Evolutionary conservation across 2,888 invertebrate species (phyloP).

Genomic region (Theretra japonica): DNA sequence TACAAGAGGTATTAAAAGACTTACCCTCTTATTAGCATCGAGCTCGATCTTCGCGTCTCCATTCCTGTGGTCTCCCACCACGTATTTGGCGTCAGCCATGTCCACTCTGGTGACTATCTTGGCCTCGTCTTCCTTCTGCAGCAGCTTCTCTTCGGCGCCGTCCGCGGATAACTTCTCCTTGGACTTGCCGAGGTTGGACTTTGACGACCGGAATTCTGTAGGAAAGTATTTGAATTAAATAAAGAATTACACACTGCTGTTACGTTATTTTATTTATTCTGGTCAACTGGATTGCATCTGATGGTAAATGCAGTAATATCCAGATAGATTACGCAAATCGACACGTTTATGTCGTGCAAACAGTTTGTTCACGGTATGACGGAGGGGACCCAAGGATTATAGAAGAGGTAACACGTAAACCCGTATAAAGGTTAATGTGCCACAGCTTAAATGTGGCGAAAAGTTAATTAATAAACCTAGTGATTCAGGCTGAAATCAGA

Average conservation of each 20-base stretch:
- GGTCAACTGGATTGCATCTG: too few relatives aligned
- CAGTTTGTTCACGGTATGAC: too few relatives aligned
- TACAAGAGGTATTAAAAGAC: conserved; percentile 22
- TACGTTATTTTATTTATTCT: too few relatives aligned
- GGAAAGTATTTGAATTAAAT: neutral
- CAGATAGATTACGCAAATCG: too few relatives aligned
- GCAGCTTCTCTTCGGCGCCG: conserved; percentile 89
- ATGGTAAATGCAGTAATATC: too few relatives aligned
- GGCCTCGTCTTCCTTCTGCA: conserved; percentile 85
- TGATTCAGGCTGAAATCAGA: too few relatives aligned
- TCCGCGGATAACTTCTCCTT: conserved; percentile 82
- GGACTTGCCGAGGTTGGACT: conserved; percentile 70
- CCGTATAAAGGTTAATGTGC: too few relatives aligned
- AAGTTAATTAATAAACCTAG: too few relatives aligned
- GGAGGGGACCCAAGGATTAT: too few relatives aligned
- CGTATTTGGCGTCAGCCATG: conserved; percentile 90
- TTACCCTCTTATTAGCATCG: conserved; percentile 85
- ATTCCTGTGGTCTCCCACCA: conserved; percentile 90
- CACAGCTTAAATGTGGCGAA: too few relatives aligned
- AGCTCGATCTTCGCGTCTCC: conserved; percentile 96
- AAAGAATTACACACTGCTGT: neutral
- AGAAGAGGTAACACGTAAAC: too few relatives aligned
- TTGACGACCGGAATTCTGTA: conserved; percentile 67
- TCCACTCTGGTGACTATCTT: conserved; percentile 84
- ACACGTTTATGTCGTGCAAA: too few relatives aligned